Base-by-base conservation (phyloP, 2,888 invertebrate species). In the Linnaemya vulpina region DNA sequence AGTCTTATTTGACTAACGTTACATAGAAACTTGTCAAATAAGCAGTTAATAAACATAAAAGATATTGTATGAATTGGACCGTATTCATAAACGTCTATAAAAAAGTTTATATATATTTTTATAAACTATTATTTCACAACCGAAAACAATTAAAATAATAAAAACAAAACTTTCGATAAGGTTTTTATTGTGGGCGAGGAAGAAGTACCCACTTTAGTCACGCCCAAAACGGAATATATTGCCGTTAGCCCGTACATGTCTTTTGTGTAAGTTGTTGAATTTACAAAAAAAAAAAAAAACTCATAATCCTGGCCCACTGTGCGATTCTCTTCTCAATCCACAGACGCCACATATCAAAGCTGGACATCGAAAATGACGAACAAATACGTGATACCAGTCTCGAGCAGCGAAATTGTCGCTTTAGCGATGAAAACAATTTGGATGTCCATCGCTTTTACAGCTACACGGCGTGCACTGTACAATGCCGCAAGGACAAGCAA, bases 391-490 rank as follows among this genome's bases (percentile, higher is more conserved):
- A 94, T 67, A 94, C 95, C 0, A 94, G 94, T 9, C 92, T 95
- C 0, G 90, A 93, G 10, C 95, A 96, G 89, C 93, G 96, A 10
- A 94, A 95, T 63, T 96, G 96, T 88, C 94, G 95, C 11, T 96
- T 96, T 89, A 93, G 94, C 60, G 92, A 95, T 79, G 96, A 96
- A 91, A 95, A 95, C 73, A 90, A 89, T 58, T 92, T 94, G 11
- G 93, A 94, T 35, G 93, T 95, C 0, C 95, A 95, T 90, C 93
- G 94, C 0, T 93, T 93, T 81, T 96, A 96, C 89, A 96, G 96
- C 60, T 96, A 95, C 89, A 95, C 95, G 88, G 95, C 95, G 0
- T 96, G 96, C 89, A 94, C 94, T 0, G 94, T 96, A 0, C 94
- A 95, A 78, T 96, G 96, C 87, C 93, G 96, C 62, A 95, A 95